Percentiles rank a stretch among this genome's conserved stretches.
These are phyloP conservation scores for Isurus oxyrinchus DNA, from an alignment of 2,113 vertebrate genomes.

Conservation along the genomic window DNA sequence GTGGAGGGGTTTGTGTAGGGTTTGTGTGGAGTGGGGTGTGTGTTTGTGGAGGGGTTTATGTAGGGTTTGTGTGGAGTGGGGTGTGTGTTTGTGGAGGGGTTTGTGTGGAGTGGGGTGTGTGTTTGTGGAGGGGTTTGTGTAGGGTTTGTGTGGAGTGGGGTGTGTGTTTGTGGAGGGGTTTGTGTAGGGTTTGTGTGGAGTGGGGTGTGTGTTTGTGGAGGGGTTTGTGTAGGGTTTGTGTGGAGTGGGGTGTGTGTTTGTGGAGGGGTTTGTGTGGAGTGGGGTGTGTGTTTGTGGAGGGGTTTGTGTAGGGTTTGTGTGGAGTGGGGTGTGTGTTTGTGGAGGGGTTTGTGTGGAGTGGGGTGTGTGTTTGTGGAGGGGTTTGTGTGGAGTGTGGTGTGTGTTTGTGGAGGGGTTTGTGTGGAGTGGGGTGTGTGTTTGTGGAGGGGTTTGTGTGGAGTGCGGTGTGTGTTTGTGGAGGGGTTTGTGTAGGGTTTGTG, in stretches of 20 bases:
- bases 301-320: too few species aligned
- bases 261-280: background rate
- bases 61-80: too few species aligned
- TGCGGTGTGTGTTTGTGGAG: too few species aligned
- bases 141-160: too few species aligned
- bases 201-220: background rate
- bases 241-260: too few species aligned
- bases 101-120: background rate
- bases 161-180: background rate
- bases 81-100: background rate
- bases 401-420: background rate
- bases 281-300: background rate
- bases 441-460: too few species aligned
- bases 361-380: background rate
- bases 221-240: too few species aligned
- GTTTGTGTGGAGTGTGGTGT: background rate
- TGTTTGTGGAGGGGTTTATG: background rate
- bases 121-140: fast-evolving
- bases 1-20: background rate
- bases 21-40: background rate
- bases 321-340: too few species aligned
- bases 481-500: background rate
- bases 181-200: background rate
- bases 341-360: too few species aligned
- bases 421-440: too few species aligned